Evolutionary conservation across 2,113 vertebrate species (phyloP).

Genomic region (Albula glossodonta): DNA sequence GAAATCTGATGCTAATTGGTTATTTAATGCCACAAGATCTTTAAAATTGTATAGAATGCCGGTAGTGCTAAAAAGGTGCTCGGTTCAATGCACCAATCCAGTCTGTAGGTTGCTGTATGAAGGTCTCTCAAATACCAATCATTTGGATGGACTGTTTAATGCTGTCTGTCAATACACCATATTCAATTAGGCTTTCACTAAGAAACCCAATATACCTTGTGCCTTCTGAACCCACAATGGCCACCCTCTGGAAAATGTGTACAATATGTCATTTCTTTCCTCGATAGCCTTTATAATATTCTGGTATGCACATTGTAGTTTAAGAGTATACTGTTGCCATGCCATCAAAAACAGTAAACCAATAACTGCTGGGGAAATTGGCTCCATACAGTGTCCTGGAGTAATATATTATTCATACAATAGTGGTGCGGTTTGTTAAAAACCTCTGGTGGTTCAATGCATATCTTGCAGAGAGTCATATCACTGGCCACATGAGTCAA

Average conservation of each 20-base stretch:
- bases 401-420: not conserved
- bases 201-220: not conserved
- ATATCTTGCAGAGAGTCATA: not conserved
- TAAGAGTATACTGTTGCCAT: not conserved
- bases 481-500: not conserved
- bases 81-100: not conserved
- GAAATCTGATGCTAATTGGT: not conserved
- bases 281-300: not conserved
- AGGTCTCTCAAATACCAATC: not conserved
- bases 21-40: not conserved
- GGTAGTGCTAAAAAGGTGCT: not conserved
- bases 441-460: not conserved
- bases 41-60: conserved; percentile 2
- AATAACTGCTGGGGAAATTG: not conserved
- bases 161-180: not conserved
- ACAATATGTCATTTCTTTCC: not conserved
- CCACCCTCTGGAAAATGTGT: not conserved
- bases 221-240: not conserved
- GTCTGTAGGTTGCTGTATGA: not conserved
- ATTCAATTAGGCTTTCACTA: not conserved
- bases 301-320: not conserved
- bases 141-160: not conserved
- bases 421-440: not conserved
- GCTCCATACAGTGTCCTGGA: not conserved
- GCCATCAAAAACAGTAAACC: not conserved